Percentiles rank a stretch among this genome's conserved stretches.
Conservation (phyloP, 2,888 invertebrate genomes). For the Plemyria rubiginata region DNA sequence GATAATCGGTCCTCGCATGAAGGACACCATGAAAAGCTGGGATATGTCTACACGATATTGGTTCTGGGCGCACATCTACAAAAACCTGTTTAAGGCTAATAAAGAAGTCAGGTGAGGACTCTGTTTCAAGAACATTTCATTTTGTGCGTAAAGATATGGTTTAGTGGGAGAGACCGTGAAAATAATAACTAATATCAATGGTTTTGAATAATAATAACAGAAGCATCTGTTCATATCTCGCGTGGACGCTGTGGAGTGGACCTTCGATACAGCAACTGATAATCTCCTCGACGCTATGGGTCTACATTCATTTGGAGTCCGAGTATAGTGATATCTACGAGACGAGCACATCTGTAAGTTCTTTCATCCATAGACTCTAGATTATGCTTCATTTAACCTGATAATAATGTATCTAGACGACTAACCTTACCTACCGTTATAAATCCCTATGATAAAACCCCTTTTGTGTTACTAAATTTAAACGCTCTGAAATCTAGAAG, state of each 20-base stretch:
- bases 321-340: conserved; percentile 86
- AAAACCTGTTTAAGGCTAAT: conserved; percentile 63
- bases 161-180: no score
- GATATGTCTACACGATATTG: conserved; percentile 95
- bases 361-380: no score
- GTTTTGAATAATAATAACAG: conserved; percentile 66
- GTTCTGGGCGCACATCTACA: conserved; percentile 92
- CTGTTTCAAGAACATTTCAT: not conserved
- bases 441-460: no score
- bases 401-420: no score
- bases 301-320: conserved; percentile 91
- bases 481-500: no score
- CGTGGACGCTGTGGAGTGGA: conserved; percentile 94
- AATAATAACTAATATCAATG: no score
- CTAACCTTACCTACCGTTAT: no score
- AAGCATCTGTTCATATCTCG: conserved; percentile 87
- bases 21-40: conserved; percentile 92
- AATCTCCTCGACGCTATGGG: conserved; percentile 90
- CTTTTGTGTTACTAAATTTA: no score
- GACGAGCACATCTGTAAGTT: conserved; percentile 77
- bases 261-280: conserved; percentile 92
- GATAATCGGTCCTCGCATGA: conserved; percentile 89
- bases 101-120: conserved; percentile 60
- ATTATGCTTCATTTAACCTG: no score
- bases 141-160: no score